Evolutionary conservation across 2,797 vertebrate species (phyloP).

Genomic region (Hypotaenidia philippensis): DNA sequence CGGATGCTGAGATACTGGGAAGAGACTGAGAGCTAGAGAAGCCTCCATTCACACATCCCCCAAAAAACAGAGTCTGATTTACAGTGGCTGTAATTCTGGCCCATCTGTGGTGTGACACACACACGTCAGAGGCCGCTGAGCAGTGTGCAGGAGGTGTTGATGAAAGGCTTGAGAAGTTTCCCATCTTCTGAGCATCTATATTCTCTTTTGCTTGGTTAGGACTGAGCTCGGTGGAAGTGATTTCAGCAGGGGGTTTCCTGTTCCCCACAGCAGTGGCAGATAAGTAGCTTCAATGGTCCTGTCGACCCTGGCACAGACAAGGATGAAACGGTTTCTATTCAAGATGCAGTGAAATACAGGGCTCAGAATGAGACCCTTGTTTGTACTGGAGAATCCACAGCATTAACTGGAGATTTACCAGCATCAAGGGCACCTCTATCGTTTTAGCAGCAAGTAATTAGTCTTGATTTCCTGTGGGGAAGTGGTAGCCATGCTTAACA

Average conservation of each 20-base stretch:
- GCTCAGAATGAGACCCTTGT: conserved; percentile 51
- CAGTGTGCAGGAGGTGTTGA: neutral
- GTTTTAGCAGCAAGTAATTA: conserved; percentile 28
- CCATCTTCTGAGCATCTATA: conserved; percentile 17
- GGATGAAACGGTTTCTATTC: conserved; percentile 20
- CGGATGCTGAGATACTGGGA: neutral
- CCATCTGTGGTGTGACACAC: neutral
- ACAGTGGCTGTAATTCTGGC: neutral
- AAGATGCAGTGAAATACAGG: neutral
- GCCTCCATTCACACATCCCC: neutral
- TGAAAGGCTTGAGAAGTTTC: conserved; percentile 19
- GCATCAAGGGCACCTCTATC: conserved; percentile 50
- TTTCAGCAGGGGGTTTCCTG: conserved; percentile 61
- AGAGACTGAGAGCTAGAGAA: neutral
- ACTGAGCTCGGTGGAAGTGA: conserved; percentile 59
- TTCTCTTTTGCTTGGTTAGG: neutral
- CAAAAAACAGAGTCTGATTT: neutral
- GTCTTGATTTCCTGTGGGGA: conserved; percentile 69
- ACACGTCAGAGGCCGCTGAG: neutral
- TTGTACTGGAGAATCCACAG: conserved; percentile 44
- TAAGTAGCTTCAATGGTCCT: neutral
- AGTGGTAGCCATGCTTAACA: conserved; percentile 53
- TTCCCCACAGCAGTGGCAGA: neutral
- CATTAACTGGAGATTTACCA: conserved; percentile 45
- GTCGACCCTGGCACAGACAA: neutral